Base-by-base conservation (phyloP, 1,140 invertebrate genomes). In the Temnothorax nylanderi region DNA sequence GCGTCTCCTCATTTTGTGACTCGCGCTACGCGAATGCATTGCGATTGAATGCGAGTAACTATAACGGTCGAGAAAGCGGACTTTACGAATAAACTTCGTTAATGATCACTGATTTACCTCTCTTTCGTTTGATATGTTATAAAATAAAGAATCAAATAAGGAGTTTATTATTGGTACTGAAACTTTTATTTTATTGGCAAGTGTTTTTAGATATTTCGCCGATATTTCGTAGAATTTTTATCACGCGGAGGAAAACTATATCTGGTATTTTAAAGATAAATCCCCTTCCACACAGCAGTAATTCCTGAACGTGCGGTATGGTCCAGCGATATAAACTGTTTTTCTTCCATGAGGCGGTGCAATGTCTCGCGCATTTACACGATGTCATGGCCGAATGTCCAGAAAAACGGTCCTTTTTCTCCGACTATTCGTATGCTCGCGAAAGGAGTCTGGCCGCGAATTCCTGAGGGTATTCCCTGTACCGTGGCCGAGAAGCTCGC, bases 401-500 rank as follows among this genome's bases (percentile, higher is more conserved):
- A 44, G 54, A 34, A 86, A 88, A 85, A 67, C 32, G 69, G 69
- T 49, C 32, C 32, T 86, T 86, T 81, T 86, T 80, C 41, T 49
- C 60, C 37, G 34, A 37, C 82, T 47, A 56, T 84, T 69, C 60
- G 76, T 26, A n/a, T 21, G 18, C 37, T 60, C 44, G 65, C 72
- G 85, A 88, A 86, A 84, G 72, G 74, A 85, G 56, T 62, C 74
- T 26, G 11, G 18, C 47, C 32, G 41, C 90, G 88, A 87, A 91
- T 87, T 64, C 90, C 90, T 85, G 18, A 10, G 89, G 90, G 90
- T 69, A 65, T 76, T 88, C 78, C 71, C 64, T 51, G 77, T 60
- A n/a, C 60, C 65, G 67, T 51, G 82, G 75, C 21, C 18, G 76
- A 89, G 89, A 88, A 90, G 89, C 81, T 75, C 87, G 89, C 74